Percentiles rank a stretch among this genome's conserved stretches.
Conservation (phyloP, 2,113 vertebrate genomes). For the Triplophysa tibetana region DNA sequence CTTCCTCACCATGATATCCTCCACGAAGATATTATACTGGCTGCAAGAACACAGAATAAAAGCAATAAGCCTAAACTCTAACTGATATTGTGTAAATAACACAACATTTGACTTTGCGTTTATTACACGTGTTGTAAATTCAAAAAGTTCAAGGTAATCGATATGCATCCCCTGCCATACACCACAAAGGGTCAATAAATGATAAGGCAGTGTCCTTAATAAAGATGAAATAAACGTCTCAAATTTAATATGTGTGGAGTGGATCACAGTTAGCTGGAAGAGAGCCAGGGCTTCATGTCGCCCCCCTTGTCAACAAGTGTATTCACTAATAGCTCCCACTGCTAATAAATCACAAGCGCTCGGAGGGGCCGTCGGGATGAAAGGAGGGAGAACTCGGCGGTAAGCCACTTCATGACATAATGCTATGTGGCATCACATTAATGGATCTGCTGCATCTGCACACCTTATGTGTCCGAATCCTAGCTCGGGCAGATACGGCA, state of each 20-base stretch:
- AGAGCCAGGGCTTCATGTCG: constrained; percentile 21
- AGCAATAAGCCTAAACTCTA: not conserved
- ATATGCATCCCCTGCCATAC: not conserved
- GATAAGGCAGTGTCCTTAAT: not conserved
- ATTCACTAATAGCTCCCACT: constrained; percentile 16
- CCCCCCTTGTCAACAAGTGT: constrained; percentile 19
- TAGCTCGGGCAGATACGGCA: constrained; percentile 92
- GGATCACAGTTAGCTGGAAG: constrained; percentile 16
- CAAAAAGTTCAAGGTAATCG: no score
- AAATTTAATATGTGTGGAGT: not conserved
- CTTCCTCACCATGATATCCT: constrained; percentile 92
- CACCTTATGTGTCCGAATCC: constrained; percentile 87
- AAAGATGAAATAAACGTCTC: not conserved
- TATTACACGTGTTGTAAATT: no score
- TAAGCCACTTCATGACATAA: not conserved
- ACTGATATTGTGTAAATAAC: not conserved
- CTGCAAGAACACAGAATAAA: constrained; percentile 64
- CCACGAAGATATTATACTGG: constrained; percentile 92
- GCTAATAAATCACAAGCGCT: constrained; percentile 43
- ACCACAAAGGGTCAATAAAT: not conserved
- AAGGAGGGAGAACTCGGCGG: not conserved
- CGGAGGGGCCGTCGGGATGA: constrained; percentile 3
- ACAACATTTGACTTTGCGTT: no score
- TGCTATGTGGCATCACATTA: not conserved
- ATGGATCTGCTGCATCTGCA: not conserved